Evolutionary conservation across 1,140 invertebrate species (phyloP), one percentile per base, ranked within the genome.

Genomic region (Rhyzopertha dominica): DNA sequence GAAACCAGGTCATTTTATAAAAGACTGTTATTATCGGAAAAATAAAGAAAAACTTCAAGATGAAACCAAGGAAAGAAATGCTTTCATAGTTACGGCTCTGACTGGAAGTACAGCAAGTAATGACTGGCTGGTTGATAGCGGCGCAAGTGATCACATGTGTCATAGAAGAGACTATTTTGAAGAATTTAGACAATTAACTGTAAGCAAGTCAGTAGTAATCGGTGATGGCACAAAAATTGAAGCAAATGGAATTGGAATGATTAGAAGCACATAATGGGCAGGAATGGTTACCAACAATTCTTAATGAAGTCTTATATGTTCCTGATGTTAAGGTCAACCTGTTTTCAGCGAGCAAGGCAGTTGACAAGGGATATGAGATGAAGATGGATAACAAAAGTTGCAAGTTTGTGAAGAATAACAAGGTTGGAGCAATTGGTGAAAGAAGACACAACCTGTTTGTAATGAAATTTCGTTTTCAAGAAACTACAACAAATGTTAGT

Each of bases 381-480:
- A 35, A 12, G 18, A 49, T 47, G 17, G 31, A 53, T 36, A 22
- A 40, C 9, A 9, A 50, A 7, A 28, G 22, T 10, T 57, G 48
- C 2, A 29, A 24, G 9, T 53, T 53, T 23, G 43, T 28, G 2
- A 45, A 59, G 12, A 24, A 17, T 3, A 40, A 47, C 17, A 36
- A 51, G 38, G 24, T 32, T 13, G 51, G 51, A 13, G 23, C 28
- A 25, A 31, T 44, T 14, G 51, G 29, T 9, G 40, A 41, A 23
- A 38, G 50, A 12, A 37, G 46, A 9, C 53, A 42, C 35, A 47
- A 51, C 7, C 28, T 62, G 9, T 62, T 41, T 22, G 41, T 28
- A 51, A 59, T 62, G 56, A 44, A 47, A 31, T 56, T 61, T 35
- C 41, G 48, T 3, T 39, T 20, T 22, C 49, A 56, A 29, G n/a